These are phyloP conservation scores for Halcyon chelicuti DNA, from an alignment of 2,797 vertebrate species.

Conservation along the genomic window DNA sequence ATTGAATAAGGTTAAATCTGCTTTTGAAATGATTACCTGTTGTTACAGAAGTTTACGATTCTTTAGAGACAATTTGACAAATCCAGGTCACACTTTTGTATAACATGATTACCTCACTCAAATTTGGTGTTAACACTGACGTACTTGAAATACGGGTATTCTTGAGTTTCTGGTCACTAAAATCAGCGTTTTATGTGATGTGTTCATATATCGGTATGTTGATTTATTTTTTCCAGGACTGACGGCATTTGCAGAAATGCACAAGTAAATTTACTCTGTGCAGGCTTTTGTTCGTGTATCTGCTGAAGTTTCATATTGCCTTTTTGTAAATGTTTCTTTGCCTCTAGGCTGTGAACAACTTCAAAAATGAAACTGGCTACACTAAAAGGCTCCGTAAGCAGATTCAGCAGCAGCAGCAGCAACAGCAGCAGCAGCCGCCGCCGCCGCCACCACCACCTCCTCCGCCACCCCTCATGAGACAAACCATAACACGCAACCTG, in stretches of 20 bases:
- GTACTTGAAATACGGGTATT: not conserved
- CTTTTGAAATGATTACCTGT: not conserved
- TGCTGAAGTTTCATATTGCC: not conserved
- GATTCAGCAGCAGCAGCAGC: constrained; percentile 66
- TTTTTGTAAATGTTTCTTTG: not conserved
- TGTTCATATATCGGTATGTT: not conserved
- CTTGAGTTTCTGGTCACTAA: not conserved
- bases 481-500: constrained; percentile 77
- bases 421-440: not conserved
- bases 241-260: not conserved
- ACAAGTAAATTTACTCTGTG: not conserved
- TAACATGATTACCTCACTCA: not conserved
- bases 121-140: not conserved
- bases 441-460: not conserved
- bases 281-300: not conserved
- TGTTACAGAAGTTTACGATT: not conserved
- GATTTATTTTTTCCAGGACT: not conserved
- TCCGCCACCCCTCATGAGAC: constrained; percentile 50
- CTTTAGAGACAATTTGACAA: not conserved
- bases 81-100: not conserved
- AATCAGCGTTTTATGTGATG: not conserved
- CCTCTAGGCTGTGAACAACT: constrained; percentile 93
- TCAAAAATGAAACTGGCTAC: constrained; percentile 90
- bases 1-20: not conserved
- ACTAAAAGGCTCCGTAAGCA: constrained; percentile 82